Evolutionary conservation across 2,113 vertebrate genomes (phyloP), one percentile per base, ranked within the genome.

Genomic region (Mesocricetus auratus): DNA sequence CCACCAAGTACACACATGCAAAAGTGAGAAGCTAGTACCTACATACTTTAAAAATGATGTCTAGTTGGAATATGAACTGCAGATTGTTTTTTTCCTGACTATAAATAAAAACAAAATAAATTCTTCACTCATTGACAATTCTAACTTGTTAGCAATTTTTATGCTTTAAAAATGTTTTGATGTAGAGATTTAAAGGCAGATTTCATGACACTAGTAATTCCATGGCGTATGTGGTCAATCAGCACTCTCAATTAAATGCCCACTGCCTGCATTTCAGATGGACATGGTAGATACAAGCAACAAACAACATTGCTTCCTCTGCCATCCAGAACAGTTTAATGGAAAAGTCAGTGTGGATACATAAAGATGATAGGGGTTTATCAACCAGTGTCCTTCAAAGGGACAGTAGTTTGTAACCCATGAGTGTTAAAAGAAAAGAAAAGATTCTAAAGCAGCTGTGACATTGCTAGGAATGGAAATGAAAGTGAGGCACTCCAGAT

Each of bases 91-190:
- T 64, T 83, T 36, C 69, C 50, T 90, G 68, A 19, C 22, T 94
- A 19, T 56, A 56, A 95, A 82, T 92, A 92, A 96, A 77, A 60
- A 87, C 16, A 78, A 13, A 94, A 6, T 19, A 89, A 69, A 95
- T 86, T 31, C 86, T 86, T 31, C 68, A 85, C 89, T 15, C 33
- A 74, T 83, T 82, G 90, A 64, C 69, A 88, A 91, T 78, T 92
- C 13, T 69, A 91, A 31, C 13, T 78, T 31, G 74, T 97, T 96
- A 89, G 33, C 22, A 89, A 17, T 7, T 24, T 86, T 21, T 58
- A 22, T 62, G 33, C 17, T 42, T 9, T 79, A 26, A 93, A 78
- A 90, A 31, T 26, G 10, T 85, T 95, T 96, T 92, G 19, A 77
- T 73, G 66, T 39, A 73, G 78, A 86, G 29, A 74, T 91, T 96